Conservation (phyloP, 2,113 vertebrate genomes). For the Cyanoramphus novaezelandiae region DNA sequence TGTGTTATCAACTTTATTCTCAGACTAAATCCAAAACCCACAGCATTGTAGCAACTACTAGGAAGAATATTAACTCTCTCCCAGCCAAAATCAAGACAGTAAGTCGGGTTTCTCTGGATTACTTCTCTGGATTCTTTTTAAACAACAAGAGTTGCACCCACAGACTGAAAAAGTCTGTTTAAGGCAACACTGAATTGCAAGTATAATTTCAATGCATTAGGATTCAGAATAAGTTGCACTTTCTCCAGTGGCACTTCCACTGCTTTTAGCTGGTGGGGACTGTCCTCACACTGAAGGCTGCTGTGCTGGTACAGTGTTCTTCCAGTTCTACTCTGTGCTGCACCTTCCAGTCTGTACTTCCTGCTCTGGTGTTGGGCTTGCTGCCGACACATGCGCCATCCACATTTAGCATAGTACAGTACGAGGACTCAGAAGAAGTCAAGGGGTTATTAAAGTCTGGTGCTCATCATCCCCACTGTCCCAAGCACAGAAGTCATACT, state of each 20-base stretch:
- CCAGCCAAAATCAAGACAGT: neutral
- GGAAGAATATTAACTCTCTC: neutral
- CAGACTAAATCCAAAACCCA: neutral
- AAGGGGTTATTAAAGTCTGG: neutral
- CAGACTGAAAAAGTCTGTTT: neutral
- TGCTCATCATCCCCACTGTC: neutral
- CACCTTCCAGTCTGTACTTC: neutral
- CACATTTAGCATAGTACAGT: neutral
- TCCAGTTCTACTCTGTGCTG: neutral
- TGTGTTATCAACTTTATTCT: neutral
- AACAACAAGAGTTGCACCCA: neutral
- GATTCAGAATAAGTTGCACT: neutral
- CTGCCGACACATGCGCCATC: neutral
- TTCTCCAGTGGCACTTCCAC: neutral
- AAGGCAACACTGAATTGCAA: neutral
- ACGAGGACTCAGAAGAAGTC: neutral
- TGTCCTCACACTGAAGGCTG: neutral
- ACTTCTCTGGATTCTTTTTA: neutral
- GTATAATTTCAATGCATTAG: neutral
- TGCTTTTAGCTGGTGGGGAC: neutral
- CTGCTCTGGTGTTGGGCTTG: neutral
- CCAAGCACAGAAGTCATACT: neutral
- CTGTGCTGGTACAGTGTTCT: neutral
- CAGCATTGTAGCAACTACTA: neutral
- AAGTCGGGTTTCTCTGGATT: neutral